These are phyloP conservation scores for Gasterosteus aculeatus DNA, from an alignment of 2,113 vertebrate species.

Conservation along the genomic window DNA sequence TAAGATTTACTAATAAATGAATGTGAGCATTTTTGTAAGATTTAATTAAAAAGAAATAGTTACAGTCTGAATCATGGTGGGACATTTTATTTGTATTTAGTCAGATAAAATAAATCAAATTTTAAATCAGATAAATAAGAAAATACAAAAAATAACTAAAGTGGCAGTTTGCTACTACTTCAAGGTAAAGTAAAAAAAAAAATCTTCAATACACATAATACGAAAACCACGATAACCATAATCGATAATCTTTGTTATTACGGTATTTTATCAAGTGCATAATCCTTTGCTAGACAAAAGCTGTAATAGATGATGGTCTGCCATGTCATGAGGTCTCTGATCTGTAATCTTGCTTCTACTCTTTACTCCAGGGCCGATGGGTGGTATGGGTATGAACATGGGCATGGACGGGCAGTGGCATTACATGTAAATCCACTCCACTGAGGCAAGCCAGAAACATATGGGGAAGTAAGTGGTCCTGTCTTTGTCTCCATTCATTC, in stretches of 20 bases:
- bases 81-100: neutral
- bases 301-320: neutral
- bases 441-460: conserved; percentile 83
- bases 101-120: too few species aligned
- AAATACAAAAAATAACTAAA: too few species aligned
- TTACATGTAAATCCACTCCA: conserved; percentile 94
- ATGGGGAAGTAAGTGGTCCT: conserved; percentile 89
- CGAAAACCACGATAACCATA: neutral
- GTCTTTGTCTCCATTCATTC: neutral
- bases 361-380: conserved; percentile 91
- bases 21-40: neutral
- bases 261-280: neutral
- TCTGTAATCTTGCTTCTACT: conserved; percentile 56
- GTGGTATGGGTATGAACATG: conserved; percentile 99
- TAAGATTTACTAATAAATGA: too few species aligned
- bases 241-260: neutral
- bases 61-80: neutral
- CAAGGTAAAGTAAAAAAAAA: neutral
- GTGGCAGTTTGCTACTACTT: neutral
- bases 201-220: neutral
- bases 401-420: conserved; percentile 99
- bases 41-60: too few species aligned
- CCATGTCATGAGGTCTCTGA: neutral
- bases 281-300: neutral
- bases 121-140: too few species aligned